Percentiles rank a stretch among this genome's conserved stretches.
phyloP scores from a whole-genome alignment of 2,888 invertebrate genomes.

The Lutraria lutraria region DNA sequence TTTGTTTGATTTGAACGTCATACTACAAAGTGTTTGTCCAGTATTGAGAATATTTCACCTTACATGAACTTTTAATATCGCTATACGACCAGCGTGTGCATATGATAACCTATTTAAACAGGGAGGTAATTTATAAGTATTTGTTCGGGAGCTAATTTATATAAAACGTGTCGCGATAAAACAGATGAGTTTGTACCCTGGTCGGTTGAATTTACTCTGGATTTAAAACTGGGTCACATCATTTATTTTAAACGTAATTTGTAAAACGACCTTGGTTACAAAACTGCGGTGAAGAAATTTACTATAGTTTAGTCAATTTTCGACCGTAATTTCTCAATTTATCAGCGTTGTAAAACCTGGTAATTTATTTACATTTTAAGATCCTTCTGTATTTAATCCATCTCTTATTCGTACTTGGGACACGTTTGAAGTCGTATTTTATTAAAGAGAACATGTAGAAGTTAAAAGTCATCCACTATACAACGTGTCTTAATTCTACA shows the following conservation, averaged over 20 bases:
- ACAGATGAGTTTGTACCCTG: slow-evolving; percentile 1
- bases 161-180: slow-evolving; percentile 19
- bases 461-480: not conserved
- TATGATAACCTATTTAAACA: not conserved
- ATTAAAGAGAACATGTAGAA: not conserved
- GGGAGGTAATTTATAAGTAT: not conserved
- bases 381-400: not conserved
- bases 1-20: not conserved
- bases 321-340: slow-evolving; percentile 17
- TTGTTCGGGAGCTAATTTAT: slow-evolving; percentile 17
- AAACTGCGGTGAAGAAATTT: slow-evolving; percentile 9
- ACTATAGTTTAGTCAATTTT: slow-evolving; percentile 3
- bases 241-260: slow-evolving; percentile 27
- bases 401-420: not conserved
- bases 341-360: slow-evolving; percentile 8
- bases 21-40: not conserved
- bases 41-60: not conserved
- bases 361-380: slow-evolving; percentile 13
- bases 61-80: slow-evolving; percentile 2
- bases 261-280: slow-evolving; percentile 11
- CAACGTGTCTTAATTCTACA: not conserved
- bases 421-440: slow-evolving; percentile 5
- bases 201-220: not conserved
- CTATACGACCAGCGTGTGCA: not conserved
- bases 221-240: slow-evolving; percentile 13